Evolutionary conservation across 2,888 invertebrate species (phyloP).

Genomic region (Microctonus brassicae): DNA sequence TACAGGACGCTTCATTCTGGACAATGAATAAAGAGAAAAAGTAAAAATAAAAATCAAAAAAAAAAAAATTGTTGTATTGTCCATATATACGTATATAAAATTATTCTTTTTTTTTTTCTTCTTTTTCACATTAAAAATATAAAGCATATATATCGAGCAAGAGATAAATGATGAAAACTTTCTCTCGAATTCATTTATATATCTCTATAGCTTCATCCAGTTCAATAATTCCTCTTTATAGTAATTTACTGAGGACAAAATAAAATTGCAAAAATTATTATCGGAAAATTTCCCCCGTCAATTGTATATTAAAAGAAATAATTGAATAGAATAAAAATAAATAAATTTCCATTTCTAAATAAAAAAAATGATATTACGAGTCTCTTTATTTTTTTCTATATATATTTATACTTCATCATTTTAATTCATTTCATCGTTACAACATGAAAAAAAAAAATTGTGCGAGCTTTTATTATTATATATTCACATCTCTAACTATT

Average conservation of each 20-base stretch:
- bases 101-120: background rate
- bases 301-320: background rate
- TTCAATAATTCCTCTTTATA: background rate
- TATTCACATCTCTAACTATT: too few relatives aligned
- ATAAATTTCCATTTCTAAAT: background rate
- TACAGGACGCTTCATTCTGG: constrained; percentile 19
- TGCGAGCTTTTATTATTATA: too few relatives aligned
- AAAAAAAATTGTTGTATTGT: background rate
- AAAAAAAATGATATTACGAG: background rate
- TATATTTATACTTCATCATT: too few relatives aligned
- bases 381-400: background rate
- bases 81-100: background rate
- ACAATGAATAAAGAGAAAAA: constrained; percentile 22
- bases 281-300: background rate
- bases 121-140: background rate
- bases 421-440: background rate
- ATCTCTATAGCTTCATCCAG: background rate
- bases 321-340: background rate
- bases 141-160: background rate
- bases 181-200: background rate
- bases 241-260: background rate
- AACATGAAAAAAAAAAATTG: background rate
- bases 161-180: background rate
- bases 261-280: background rate
- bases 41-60: background rate